Base-by-base conservation (phyloP, 1,140 invertebrate species). In the Tetragonula clypearis region DNA sequence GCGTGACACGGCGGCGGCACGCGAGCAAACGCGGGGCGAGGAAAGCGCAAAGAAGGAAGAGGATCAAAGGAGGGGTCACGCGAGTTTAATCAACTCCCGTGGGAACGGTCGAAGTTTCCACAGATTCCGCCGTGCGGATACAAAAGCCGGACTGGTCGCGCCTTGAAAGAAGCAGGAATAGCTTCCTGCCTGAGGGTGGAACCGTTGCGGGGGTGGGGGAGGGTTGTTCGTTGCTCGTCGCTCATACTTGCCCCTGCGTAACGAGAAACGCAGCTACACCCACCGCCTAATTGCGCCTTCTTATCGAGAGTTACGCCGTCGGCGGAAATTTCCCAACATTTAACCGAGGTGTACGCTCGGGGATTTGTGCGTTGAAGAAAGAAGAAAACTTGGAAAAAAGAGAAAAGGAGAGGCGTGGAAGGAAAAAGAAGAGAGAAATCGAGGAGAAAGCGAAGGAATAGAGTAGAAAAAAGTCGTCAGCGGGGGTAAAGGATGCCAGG, bases 401-500 rank as follows among this genome's bases (percentile, higher is more conserved):
- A 14, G 35, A 66, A 41, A 74, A 73, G 66, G 82, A 62, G 35
- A 60, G 56, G 9, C 30, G 55, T 21, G 55, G 19, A 6, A 11
- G 21, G n/a, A 12, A 3, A 19, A 11, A 4, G 49, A 15, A 30
- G 65, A 53, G 21, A 30, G 23, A 66, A 23, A 56, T 30, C 41
- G 41, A 66, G 78, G n/a, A 65, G 26, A 30, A 19, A 56, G 72
- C 21, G 12, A 60, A 35, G 77, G 55, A 65, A 3, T 4, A 35
- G 81, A 68, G 68, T 81, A 85, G 80, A 58, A 77, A 76, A 80
- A 90, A 80, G 66, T 81, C 69, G 66, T 81, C 69, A 76, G 55
- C 79, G 60, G 69, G 41, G 77, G 58, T n/a, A 84, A 90, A 88
- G 79, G 71, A 86, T 75, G 83, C 26, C 30, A 41, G 71, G 9